Evolutionary conservation across 2,113 vertebrate species (phyloP), one percentile per base, ranked within the genome.

Genomic region (Calyptommatus sinebrachiatus): DNA sequence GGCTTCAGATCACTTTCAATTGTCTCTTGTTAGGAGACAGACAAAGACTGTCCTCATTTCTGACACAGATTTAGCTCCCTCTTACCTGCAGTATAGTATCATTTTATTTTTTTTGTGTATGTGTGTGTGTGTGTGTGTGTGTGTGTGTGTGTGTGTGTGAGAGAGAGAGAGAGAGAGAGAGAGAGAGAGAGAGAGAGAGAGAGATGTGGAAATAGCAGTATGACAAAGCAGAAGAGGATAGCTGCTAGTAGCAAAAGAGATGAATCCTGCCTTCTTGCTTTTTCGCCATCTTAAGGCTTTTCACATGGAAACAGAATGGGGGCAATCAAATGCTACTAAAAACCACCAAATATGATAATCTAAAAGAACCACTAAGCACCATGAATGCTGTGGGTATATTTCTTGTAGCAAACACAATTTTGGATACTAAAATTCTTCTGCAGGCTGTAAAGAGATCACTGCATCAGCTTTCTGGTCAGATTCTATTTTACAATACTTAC

Each of bases 11-110:
- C 74, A 48, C 77, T 85, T 90, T 86, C 76, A 70, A 87, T 80
- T 74, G 76, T 24, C 31, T 7, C 62, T 65, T 74, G 31, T 86
- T 79, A 79, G 78, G 81, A 86, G 21, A 77, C 28, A 71, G 50
- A 78, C 41, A 87, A 45, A 85, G 31, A 81, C 70, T 77, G 65
- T 0, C 6, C 68, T 74, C 48, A 70, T 78, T 89, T 79, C 84
- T 82, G 62, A 77, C 46, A 70, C 76, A 89, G 80, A 88, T 86
- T 89, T 86, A 88, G 67, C 45, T 86, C 28, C 68, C 70, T 84
- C 76, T 84, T 72, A 77, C 75, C 71, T 48, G 22, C 31, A 83
- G 29, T 10, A 63, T 48, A 62, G 50, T 78, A 35, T 67, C 73
- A 79, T 73, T 76, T 81, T 72, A 16, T 79, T 7, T n/a, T 28